Percentiles rank a stretch among this genome's conserved stretches.
These are phyloP conservation scores for Seira musarum DNA, from an alignment of 2,888 invertebrate genomes.

Conservation along the genomic window DNA sequence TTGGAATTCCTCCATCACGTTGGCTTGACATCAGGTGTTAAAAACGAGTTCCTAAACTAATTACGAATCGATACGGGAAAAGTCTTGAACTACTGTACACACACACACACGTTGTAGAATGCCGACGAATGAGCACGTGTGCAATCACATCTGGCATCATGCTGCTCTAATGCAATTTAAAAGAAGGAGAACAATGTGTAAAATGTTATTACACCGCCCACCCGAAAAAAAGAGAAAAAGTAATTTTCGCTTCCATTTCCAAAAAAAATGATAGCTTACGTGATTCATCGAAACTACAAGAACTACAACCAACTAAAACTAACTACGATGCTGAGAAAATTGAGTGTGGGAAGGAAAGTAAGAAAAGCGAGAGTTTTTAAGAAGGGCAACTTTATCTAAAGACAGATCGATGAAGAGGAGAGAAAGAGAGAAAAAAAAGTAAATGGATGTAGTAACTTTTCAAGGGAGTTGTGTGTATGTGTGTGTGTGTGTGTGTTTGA, in stretches of 20 bases:
- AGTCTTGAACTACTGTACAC: too few species aligned
- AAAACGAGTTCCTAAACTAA: constrained; percentile 23
- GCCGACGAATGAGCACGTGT: constrained; percentile 1
- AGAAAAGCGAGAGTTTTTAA: constrained; percentile 21
- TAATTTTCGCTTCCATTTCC: background rate
- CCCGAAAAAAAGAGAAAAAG: constrained; percentile 3
- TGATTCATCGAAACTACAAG: too few species aligned
- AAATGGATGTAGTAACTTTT: constrained; percentile 52
- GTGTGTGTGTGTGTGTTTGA: constrained; percentile 9
- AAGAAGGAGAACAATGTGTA: constrained; percentile 10
- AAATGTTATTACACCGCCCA: background rate
- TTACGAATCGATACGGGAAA: background rate
- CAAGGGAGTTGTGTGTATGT: constrained; percentile 30
- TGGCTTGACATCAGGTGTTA: constrained; percentile 15
- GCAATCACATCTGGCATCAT: constrained; percentile 7
- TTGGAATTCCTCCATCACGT: background rate
- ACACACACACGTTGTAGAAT: too few species aligned
- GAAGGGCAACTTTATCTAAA: constrained; percentile 68
- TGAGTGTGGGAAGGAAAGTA: constrained; percentile 29
- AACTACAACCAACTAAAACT: background rate
- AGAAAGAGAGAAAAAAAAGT: constrained; percentile 43
- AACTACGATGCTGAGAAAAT: constrained; percentile 38
- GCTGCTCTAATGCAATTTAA: background rate
- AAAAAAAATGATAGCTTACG: background rate
- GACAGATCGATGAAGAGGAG: constrained; percentile 70